Base-by-base conservation (phyloP, 2,888 invertebrate genomes). In the Rhingia rostrata region DNA sequence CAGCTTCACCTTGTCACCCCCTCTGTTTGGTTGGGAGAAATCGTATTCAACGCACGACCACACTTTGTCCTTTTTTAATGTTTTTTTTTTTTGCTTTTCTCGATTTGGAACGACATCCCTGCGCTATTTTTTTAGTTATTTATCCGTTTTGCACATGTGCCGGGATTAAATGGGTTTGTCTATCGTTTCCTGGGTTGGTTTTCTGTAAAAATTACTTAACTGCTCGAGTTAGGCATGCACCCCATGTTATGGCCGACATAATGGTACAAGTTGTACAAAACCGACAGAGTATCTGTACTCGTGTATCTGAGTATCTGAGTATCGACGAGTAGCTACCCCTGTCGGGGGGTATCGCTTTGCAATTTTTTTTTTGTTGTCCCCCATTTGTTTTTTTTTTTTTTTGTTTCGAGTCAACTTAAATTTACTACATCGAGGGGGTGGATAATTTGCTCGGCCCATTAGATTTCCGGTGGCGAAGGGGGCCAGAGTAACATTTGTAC, bases 11-110 rank as follows among this genome's bases (percentile, higher is more conserved):
- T 32, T 33, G 30, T 45, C 43, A 14, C 43, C 43, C 43, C 12
- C 12, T 12, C 12, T 6, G 14, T 32, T 53, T 22, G 69, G 33
- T 10, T 3, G 63, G 61, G 83, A 45, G 64, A 74, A 79, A 84
- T 80, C 84, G 84, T 84, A 84, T 84, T 84, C 84, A 84, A 84
- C 80, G 84, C 84, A 84, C 84, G 84, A 80, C 84, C 84, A 84
- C 84, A 84, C 80, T 84, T 80, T 80, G 84, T 84, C 84, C 84
- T 84, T 84, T 84, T 84, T 84, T 84, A 84, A 84, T 80, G 80
- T 80, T 60, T 60, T 53, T 41, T 41, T 51, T 45, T 80, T 60
- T 60, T 53, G 30, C 41, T 51, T 45, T 54, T 53, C 53, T 53
- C 43, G 49, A 41, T 49, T 9, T 37, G 39, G 49, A 60, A 64